Conservation (phyloP, 2,888 invertebrate species). For the Cataglyphis cursor region DNA sequence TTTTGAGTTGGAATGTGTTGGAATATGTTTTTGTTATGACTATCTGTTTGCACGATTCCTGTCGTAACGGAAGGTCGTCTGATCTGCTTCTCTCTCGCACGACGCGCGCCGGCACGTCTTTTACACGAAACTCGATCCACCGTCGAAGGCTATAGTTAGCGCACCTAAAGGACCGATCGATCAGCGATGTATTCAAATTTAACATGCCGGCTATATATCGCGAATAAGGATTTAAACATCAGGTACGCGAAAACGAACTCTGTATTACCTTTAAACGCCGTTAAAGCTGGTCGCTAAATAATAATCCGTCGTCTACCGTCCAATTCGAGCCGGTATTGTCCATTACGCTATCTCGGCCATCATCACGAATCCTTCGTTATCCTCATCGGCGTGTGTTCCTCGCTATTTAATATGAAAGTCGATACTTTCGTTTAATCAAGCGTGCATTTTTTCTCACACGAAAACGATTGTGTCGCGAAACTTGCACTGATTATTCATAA, state of each 20-base stretch:
- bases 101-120: constrained; percentile 43
- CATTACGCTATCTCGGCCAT: constrained; percentile 46
- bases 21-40: not conserved
- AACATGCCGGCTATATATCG: constrained; percentile 60
- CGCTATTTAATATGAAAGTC: constrained; percentile 23
- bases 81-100: constrained; percentile 29
- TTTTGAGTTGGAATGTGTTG: not conserved
- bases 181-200: constrained; percentile 69
- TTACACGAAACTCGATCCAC: constrained; percentile 66
- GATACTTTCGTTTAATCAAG: not conserved
- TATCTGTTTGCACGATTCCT: constrained; percentile 13
- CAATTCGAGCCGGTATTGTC: constrained; percentile 28
- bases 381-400: not conserved
- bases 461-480: not conserved
- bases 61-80: constrained; percentile 34
- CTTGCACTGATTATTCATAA: constrained; percentile 8
- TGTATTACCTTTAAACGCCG: constrained; percentile 52
- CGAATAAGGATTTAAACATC: constrained; percentile 55
- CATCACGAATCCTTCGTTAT: constrained; percentile 32
- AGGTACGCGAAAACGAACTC: constrained; percentile 47
- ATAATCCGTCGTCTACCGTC: constrained; percentile 30
- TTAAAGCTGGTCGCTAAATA: constrained; percentile 35
- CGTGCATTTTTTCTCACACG: not conserved
- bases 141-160: constrained; percentile 70
- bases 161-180: constrained; percentile 64